Evolutionary conservation across 2,888 invertebrate genomes (phyloP).

Genomic region (Copidosoma aretas): DNA sequence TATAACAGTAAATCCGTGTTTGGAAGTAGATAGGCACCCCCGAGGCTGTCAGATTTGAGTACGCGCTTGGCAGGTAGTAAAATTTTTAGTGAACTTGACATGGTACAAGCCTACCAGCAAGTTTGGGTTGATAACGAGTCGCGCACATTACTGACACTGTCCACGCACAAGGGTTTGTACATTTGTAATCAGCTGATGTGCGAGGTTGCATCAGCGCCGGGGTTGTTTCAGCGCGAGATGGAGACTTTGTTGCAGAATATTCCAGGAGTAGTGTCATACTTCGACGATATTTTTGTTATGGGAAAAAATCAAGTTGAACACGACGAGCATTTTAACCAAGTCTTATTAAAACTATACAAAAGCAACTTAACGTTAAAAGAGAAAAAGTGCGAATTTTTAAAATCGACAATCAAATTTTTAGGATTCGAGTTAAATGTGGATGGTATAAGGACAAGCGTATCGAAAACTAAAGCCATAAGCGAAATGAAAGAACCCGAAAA

Average conservation of each 20-base stretch:
- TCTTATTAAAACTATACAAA: background rate
- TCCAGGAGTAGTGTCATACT: background rate
- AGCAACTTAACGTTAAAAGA: background rate
- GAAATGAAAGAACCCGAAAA: slow-evolving; percentile 5
- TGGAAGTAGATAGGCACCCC: slow-evolving; percentile 46
- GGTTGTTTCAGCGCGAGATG: slow-evolving; percentile 51
- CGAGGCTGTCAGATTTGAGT: slow-evolving; percentile 40
- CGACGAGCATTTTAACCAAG: background rate
- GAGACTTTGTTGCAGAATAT: background rate
- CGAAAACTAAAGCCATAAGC: background rate
- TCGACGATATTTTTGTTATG: background rate
- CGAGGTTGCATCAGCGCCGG: slow-evolving; percentile 43
- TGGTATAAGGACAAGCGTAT: background rate
- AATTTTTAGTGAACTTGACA: slow-evolving; percentile 49
- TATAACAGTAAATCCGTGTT: slow-evolving; percentile 50
- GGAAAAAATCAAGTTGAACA: background rate
- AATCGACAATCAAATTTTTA: background rate
- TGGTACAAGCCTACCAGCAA: slow-evolving; percentile 54
- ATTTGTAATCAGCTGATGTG: background rate
- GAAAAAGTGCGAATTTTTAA: background rate
- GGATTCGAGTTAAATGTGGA: background rate
- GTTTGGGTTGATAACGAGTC: slow-evolving; percentile 49
- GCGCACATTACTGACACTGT: slow-evolving; percentile 46
- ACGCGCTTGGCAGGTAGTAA: slow-evolving; percentile 38
- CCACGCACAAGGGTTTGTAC: slow-evolving; percentile 54